These are phyloP conservation scores for Priocnemis perturbator DNA, from an alignment of 2,888 invertebrate genomes.

Conservation along the genomic window DNA sequence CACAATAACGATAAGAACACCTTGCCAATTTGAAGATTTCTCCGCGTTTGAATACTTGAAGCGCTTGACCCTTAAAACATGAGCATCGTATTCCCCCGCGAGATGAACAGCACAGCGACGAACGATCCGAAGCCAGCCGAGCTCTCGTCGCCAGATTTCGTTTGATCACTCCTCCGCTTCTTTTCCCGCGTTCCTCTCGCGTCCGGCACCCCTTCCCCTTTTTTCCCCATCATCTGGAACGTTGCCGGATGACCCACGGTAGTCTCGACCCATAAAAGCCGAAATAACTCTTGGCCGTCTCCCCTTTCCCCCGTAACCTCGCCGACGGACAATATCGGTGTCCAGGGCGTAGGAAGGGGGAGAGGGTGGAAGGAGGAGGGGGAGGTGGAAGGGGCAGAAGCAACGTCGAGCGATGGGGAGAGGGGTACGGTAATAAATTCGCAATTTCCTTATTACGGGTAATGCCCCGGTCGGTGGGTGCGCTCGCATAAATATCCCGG, in stretches of 20 bases:
- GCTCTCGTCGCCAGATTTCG: slow-evolving; percentile 29
- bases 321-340: slow-evolving; percentile 67
- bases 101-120: no score
- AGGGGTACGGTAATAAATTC: slow-evolving; percentile 72
- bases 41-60: no score
- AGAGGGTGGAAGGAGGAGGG: slow-evolving; percentile 12
- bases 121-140: slow-evolving; percentile 14
- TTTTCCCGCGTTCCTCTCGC: slow-evolving; percentile 18
- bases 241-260: slow-evolving; percentile 65
- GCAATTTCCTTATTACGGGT: slow-evolving; percentile 76
- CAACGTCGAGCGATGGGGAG: background rate
- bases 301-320: slow-evolving; percentile 29
- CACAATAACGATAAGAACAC: no score
- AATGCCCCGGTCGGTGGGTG: slow-evolving; percentile 73
- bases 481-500: slow-evolving; percentile 74
- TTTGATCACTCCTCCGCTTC: slow-evolving; percentile 13
- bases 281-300: slow-evolving; percentile 71
- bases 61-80: no score
- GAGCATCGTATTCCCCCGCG: background rate
- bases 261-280: slow-evolving; percentile 71
- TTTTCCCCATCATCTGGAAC: slow-evolving; percentile 63
- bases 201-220: slow-evolving; percentile 19
- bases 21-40: no score
- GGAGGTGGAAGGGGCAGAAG: slow-evolving; percentile 1
- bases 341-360: slow-evolving; percentile 34